Conservation (phyloP, 2,797 vertebrate species). For the Vespertilio murinus region DNA sequence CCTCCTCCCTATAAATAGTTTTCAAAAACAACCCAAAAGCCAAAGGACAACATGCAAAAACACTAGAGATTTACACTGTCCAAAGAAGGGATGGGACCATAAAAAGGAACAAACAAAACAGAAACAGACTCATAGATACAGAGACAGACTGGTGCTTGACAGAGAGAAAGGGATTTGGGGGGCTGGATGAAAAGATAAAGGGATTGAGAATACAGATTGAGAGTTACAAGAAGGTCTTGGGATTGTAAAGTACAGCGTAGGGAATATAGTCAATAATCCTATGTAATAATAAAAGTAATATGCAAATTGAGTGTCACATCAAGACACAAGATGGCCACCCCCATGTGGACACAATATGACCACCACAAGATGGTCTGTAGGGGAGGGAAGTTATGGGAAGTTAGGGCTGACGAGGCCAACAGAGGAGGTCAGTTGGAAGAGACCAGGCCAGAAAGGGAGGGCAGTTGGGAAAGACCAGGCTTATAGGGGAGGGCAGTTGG, state of each 20-base stretch:
- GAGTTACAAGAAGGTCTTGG: neutral
- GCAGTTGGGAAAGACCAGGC: no score
- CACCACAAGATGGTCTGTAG: no score
- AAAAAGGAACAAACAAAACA: neutral
- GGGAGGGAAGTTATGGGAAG: no score
- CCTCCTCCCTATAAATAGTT: neutral
- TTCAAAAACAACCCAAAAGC: neutral
- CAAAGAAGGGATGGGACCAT: neutral
- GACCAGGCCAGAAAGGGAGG: no score
- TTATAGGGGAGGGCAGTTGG: no score
- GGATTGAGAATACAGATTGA: neutral
- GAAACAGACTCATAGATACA: no score
- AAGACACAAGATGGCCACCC: no score
- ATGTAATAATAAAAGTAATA: no score
- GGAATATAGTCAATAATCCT: neutral
- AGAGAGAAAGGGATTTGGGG: neutral
- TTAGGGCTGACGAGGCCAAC: no score
- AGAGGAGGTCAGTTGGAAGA: no score
- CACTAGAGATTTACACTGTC: neutral
- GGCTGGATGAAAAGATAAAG: neutral
- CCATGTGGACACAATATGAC: no score
- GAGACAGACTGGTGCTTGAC: neutral
- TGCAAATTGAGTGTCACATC: no score
- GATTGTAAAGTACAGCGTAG: neutral
- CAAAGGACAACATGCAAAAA: neutral